Percentiles rank a stretch among this genome's conserved stretches.
Conservation (phyloP, 2,888 invertebrate genomes). For the Eilema sororculum region DNA sequence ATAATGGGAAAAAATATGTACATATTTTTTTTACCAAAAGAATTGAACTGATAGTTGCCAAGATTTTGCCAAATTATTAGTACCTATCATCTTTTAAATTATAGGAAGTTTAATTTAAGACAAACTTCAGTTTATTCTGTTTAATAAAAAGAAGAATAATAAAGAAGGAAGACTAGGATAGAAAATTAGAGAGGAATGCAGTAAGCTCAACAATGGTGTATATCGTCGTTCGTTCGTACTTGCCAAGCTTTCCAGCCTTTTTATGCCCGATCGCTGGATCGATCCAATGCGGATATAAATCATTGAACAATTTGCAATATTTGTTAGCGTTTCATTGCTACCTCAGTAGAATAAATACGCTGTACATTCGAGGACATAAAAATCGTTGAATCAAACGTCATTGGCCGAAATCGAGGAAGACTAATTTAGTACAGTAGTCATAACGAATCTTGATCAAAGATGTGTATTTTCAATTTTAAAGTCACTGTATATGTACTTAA, state of each 20-base stretch:
- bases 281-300: not conserved
- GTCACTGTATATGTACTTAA: not conserved
- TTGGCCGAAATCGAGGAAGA: constrained; percentile 29
- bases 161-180: constrained; percentile 7
- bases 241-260: constrained; percentile 50
- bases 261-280: constrained; percentile 26
- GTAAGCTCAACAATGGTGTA: constrained; percentile 47
- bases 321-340: not conserved
- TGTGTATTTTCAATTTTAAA: not conserved
- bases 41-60: not conserved
- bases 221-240: constrained; percentile 64
- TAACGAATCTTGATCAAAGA: not conserved
- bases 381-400: constrained; percentile 35
- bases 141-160: not conserved
- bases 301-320: not conserved
- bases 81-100: not conserved
- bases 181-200: constrained; percentile 53
- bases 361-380: constrained; percentile 30
- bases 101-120: not conserved
- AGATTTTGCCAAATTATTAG: not conserved
- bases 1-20: constrained; percentile 12
- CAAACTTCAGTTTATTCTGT: not conserved
- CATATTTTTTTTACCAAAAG: not conserved
- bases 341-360: constrained; percentile 7
- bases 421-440: not conserved